Conservation (phyloP, 2,113 vertebrate species). For the Chauna torquata region DNA sequence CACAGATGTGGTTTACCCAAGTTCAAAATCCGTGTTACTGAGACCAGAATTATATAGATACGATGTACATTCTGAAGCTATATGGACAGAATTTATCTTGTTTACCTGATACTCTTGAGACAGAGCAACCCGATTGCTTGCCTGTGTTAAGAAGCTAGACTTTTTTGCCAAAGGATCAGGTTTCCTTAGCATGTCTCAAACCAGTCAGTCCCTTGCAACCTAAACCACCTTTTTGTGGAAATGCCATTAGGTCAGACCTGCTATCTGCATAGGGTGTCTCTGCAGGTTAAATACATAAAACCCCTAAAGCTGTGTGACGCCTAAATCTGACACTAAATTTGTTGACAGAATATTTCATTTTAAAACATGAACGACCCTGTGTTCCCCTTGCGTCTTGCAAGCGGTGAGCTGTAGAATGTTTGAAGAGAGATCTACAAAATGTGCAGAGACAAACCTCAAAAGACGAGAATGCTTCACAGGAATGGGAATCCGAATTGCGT, state of each 20-base stretch:
- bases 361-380: neutral
- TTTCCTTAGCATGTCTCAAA: neutral
- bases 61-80: neutral
- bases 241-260: neutral
- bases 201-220: neutral
- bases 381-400: neutral
- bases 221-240: neutral
- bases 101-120: neutral
- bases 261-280: neutral
- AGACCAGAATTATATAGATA: neutral
- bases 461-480: neutral
- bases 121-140: neutral
- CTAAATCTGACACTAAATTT: neutral
- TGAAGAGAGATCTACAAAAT: neutral
- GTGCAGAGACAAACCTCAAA: neutral
- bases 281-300: neutral
- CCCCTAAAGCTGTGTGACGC: neutral
- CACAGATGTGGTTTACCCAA: neutral
- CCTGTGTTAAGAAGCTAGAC: neutral
- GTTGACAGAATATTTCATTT: neutral
- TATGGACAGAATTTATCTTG: neutral
- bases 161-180: neutral
- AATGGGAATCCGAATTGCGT: neutral
- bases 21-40: neutral
- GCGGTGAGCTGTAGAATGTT: rapidly evolving